Base-by-base conservation (phyloP, 1,140 invertebrate species). In the Lordiphosa collinella region DNA sequence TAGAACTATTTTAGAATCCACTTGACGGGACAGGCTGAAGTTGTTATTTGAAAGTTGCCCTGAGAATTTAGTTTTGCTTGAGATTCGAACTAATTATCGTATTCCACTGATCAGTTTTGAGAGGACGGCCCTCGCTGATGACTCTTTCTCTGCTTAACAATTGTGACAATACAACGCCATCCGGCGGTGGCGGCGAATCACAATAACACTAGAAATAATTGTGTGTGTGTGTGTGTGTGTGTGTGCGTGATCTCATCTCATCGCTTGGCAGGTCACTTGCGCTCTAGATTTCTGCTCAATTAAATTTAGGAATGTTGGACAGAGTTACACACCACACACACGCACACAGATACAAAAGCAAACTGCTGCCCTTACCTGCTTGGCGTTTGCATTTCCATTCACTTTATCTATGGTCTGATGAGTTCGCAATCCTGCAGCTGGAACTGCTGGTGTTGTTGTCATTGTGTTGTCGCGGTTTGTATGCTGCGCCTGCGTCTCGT, bases 301-400 rank as follows among this genome's bases (percentile, higher is more conserved):
- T 36, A 31, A 37, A 13, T 38, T 29, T 37, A 11, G 29, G 29
- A 18, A 35, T 37, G 36, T 13, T 41, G 36, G 34, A 25, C 9
- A 4, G 10, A 18, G 8, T 11, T 35, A 41, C 18, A 35, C n/a
- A 13, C 6, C 10, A 14, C 36, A 14, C 36, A 31, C 41, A 44
- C 41, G 10, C 41, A 44, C 4, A 29, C n/a, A 43, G 2, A 43
- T 4, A 25, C 22, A 8, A n/a, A n/a, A n/a, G 7, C n/a, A 10
- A 40, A 40, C 4, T 4, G 18, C 25, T 6, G 4, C 18, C 4
- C 16, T 44, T 43, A 50, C 62, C 12, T 57, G 61, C 12, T 44
- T 44, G 11, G 18, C 22, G 41, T 73, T 73, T 32, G 29, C 22
- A 46, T 40, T 63, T 12, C 41, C 52, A 54, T 58, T 65, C 2